Percentiles rank a stretch among this genome's conserved stretches.
Conservation (phyloP, 2,113 vertebrate species). For the Epinephelus lanceolatus region DNA sequence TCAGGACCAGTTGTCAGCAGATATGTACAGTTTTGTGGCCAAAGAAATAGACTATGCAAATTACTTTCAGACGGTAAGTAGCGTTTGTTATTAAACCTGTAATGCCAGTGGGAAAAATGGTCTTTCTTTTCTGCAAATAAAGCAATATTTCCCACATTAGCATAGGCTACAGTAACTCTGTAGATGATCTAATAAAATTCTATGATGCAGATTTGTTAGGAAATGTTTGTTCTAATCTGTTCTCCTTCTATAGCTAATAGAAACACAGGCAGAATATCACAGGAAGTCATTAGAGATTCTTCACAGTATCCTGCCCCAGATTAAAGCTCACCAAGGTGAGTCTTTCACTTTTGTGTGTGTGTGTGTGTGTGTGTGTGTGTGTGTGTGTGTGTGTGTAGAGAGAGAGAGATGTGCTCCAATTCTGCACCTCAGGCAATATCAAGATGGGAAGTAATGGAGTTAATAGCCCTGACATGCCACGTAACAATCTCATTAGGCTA, state of each 20-base stretch:
- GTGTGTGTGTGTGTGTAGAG: neutral
- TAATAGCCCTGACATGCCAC: slow-evolving; percentile 31
- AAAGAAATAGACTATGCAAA: slow-evolving; percentile 99
- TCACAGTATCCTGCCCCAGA: slow-evolving; percentile 94
- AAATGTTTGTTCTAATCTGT: slow-evolving; percentile 11
- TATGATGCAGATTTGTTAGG: neutral
- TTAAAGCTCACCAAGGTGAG: slow-evolving; percentile 99
- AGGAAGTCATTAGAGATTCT: slow-evolving; percentile 94
- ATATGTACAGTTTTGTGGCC: slow-evolving; percentile 99
- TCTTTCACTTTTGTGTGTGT: slow-evolving; percentile 34
- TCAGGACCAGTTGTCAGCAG: slow-evolving; percentile 97
- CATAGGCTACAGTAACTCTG: neutral
- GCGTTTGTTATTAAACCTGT: neutral
- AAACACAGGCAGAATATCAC: slow-evolving; percentile 97
- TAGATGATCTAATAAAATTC: neutral
- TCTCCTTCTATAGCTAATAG: slow-evolving; percentile 89
- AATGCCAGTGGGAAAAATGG: neutral
- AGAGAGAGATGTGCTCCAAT: slow-evolving; percentile 7
- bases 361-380: neutral
- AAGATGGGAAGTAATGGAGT: slow-evolving; percentile 25
- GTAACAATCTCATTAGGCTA: slow-evolving; percentile 43
- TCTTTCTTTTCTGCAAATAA: neutral
- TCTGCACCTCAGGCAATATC: slow-evolving; percentile 45
- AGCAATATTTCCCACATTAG: neutral
- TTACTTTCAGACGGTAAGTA: slow-evolving; percentile 97